These are phyloP conservation scores for Mylabris sibirica DNA, from an alignment of 2,888 invertebrate species.

Conservation along the genomic window DNA sequence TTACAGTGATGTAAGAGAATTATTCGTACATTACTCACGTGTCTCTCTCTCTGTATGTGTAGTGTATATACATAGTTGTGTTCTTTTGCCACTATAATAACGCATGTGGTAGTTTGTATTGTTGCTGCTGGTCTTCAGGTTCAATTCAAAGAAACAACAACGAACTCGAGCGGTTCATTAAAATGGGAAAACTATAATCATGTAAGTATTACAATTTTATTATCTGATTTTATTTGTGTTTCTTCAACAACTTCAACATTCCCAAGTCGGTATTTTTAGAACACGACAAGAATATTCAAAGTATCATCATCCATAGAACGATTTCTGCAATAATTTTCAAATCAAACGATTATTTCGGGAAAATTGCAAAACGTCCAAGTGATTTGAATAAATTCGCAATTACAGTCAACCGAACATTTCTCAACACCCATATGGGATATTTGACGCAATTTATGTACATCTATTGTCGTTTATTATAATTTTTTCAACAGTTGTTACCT, in stretches of 20 bases:
- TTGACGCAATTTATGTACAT: not conserved
- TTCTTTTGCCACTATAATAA: not conserved
- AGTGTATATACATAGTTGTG: not conserved
- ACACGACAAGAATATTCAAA: not conserved
- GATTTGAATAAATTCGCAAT: slow-evolving; percentile 8
- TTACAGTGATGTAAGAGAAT: not conserved
- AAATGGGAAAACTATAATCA: not conserved
- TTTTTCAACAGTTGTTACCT: not conserved
- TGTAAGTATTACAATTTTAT: not conserved
- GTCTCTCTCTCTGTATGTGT: no score
- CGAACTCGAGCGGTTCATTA: not conserved
- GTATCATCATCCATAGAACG: no score
- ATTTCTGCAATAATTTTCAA: no score
- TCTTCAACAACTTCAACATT: not conserved
- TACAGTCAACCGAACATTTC: not conserved
- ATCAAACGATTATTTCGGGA: not conserved
- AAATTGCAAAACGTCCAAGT: not conserved
- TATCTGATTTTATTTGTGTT: no score
- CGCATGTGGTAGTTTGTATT: not conserved
- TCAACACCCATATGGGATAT: not conserved
- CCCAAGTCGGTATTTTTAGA: slow-evolving; percentile 8
- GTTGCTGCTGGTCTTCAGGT: not conserved
- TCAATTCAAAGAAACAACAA: not conserved
- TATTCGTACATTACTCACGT: not conserved
- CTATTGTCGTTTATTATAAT: not conserved